Percentiles rank a stretch among this genome's conserved stretches.
Evolutionary conservation across 2,888 invertebrate species (phyloP).

Genomic region (Aspidapion aeneum): DNA sequence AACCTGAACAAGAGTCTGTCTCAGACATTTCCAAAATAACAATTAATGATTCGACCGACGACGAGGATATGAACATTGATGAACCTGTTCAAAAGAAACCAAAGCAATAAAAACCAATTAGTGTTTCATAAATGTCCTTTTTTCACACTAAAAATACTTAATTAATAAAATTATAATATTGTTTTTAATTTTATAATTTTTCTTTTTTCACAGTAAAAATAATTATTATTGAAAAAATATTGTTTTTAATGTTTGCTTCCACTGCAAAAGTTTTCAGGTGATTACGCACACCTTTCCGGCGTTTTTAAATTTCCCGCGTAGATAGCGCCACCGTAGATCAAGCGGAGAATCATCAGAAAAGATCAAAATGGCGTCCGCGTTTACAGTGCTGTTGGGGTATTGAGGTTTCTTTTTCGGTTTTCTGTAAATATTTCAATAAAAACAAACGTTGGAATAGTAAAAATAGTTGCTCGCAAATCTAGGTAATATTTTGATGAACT

Average conservation of each 20-base stretch:
- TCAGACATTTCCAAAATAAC: slow-evolving; percentile 25
- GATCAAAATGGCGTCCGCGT: slow-evolving; percentile 50
- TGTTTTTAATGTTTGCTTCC: too few relatives aligned
- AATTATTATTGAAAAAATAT: too few relatives aligned
- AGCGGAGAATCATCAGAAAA: slow-evolving; percentile 40
- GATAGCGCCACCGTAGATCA: slow-evolving; percentile 41
- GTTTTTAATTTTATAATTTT: too few relatives aligned
- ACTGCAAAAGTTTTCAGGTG: too few relatives aligned
- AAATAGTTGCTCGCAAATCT: slow-evolving; percentile 32
- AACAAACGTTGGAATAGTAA: slow-evolving; percentile 21
- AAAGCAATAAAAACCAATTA: slow-evolving; percentile 31
- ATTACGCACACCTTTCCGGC: too few relatives aligned
- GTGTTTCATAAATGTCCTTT: too few relatives aligned
- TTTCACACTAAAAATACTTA: too few relatives aligned
- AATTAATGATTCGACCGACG: slow-evolving; percentile 30
- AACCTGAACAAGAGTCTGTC: slow-evolving; percentile 19
- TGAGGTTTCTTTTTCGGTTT: slow-evolving; percentile 44
- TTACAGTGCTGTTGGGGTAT: slow-evolving; percentile 48
- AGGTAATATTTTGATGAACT: slow-evolving; percentile 18
- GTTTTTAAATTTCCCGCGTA: slow-evolving; percentile 11
- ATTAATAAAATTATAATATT: too few relatives aligned
- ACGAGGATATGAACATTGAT: slow-evolving; percentile 40
- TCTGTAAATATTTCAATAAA: slow-evolving; percentile 33
- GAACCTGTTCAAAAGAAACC: slow-evolving; percentile 39
- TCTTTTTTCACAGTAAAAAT: too few relatives aligned